A percentile compares a stretch with the other conserved stretches of the same genome.
Conservation (phyloP, 1,140 invertebrate genomes). For the Cotesia glomerata region DNA sequence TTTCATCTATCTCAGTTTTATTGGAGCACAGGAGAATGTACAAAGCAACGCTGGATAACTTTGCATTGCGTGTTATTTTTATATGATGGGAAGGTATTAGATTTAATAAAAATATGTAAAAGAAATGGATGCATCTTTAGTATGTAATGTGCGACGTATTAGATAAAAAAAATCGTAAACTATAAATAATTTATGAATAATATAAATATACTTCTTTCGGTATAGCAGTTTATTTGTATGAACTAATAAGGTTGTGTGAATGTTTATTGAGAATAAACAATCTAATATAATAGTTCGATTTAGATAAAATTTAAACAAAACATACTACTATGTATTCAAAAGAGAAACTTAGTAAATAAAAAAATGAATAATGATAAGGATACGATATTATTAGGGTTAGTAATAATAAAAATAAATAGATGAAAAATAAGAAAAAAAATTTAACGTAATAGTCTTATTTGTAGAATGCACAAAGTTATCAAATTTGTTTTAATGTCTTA, state of each 20-base stretch:
- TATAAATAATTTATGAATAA: not conserved
- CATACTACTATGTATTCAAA: conserved; percentile 9
- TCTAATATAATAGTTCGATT: conserved; percentile 20
- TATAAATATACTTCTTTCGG: not conserved
- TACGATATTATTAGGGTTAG: conserved; percentile 29
- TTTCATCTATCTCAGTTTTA: conserved; percentile 55
- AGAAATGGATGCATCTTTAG: not conserved
- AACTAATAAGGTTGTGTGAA: conserved; percentile 51
- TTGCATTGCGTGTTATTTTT: conserved; percentile 63
- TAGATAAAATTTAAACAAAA: conserved; percentile 11
- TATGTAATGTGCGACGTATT: not conserved
- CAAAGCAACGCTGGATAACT: conserved; percentile 62
- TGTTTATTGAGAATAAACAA: conserved; percentile 26
- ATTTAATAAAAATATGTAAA: conserved; percentile 13
- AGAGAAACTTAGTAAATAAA: conserved; percentile 18
- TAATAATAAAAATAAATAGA: not conserved
- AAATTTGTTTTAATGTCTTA: not conserved
- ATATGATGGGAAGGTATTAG: conserved; percentile 41
- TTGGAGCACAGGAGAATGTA: conserved; percentile 65
- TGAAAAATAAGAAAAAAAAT: not conserved
- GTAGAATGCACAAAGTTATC: conserved; percentile 19
- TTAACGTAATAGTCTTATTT: not conserved
- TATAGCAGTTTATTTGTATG: conserved; percentile 37
- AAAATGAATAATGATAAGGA: not conserved
- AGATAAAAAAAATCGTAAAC: not conserved